These are phyloP conservation scores for Periophthalmus modestus DNA, from an alignment of 2,113 vertebrate genomes.

Conservation along the genomic window DNA sequence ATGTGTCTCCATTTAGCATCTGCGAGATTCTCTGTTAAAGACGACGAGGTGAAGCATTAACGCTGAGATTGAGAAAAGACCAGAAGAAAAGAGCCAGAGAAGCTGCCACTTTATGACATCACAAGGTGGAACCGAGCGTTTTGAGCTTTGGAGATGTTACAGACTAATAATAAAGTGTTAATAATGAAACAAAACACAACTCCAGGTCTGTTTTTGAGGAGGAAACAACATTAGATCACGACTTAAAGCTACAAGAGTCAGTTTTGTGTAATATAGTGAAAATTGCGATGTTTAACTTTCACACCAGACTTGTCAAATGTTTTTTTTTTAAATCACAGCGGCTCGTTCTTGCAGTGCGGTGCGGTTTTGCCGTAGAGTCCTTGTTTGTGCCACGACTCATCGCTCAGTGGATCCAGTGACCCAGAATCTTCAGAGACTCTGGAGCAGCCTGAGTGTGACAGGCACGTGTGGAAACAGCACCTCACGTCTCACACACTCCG, in stretches of 20 bases:
- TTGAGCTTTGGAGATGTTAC: too few relatives aligned
- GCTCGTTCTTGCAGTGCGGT: not conserved
- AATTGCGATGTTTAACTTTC: too few relatives aligned
- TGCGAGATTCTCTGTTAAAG: slow-evolving; percentile 5
- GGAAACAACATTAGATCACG: too few relatives aligned
- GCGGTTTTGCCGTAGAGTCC: not conserved
- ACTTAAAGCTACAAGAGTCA: too few relatives aligned
- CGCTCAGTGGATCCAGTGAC: slow-evolving; percentile 38
- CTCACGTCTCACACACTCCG: slow-evolving; percentile 37
- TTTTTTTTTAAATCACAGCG: too few relatives aligned
- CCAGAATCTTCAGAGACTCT: slow-evolving; percentile 41
- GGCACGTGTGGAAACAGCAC: slow-evolving; percentile 13
- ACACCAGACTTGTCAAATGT: too few relatives aligned
- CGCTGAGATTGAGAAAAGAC: not conserved
- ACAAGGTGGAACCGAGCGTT: too few relatives aligned
- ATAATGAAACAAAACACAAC: too few relatives aligned
- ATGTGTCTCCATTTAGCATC: slow-evolving; percentile 53
- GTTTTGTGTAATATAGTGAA: too few relatives aligned
- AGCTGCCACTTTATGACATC: too few relatives aligned
- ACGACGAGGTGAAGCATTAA: slow-evolving; percentile 31
- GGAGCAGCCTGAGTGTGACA: slow-evolving; percentile 33
- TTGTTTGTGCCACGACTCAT: slow-evolving; percentile 36
- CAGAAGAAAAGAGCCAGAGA: slow-evolving; percentile 13
- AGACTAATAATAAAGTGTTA: too few relatives aligned
- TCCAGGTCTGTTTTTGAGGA: too few relatives aligned